Evolutionary conservation across 1,140 invertebrate species (phyloP).

Genomic region (Heliconius congener): DNA sequence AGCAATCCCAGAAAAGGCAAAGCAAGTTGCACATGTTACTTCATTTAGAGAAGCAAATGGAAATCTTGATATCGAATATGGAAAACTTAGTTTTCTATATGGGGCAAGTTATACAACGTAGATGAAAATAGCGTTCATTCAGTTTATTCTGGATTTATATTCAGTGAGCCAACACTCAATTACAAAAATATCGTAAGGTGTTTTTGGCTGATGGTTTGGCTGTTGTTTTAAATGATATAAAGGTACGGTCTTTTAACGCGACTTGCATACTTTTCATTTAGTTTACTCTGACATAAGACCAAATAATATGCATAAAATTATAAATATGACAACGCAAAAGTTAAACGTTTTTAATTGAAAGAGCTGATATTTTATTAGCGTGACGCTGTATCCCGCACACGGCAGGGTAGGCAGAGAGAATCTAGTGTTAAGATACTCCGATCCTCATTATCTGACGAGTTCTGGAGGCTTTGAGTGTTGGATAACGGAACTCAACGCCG

Average conservation of each 20-base stretch:
- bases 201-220: background rate
- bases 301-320: too few species aligned
- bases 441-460: too few species aligned
- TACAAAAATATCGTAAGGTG: background rate
- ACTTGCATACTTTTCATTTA: too few species aligned
- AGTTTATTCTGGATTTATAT: background rate
- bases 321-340: background rate
- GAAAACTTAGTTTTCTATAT: conserved; percentile 41
- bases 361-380: background rate
- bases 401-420: too few species aligned
- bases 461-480: too few species aligned
- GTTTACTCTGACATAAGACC: too few species aligned
- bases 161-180: background rate
- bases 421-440: too few species aligned
- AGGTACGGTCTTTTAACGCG: too few species aligned
- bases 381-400: too few species aligned
- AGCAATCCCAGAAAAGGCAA: conserved; percentile 39
- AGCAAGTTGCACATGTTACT: conserved; percentile 39
- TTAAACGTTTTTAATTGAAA: background rate
- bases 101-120: conserved; percentile 29
- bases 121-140: conserved; percentile 30
- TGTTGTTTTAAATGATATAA: too few species aligned
- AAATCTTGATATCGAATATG: conserved; percentile 36
- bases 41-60: conserved; percentile 37
- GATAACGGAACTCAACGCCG: too few species aligned